Evolutionary conservation across 2,888 invertebrate species (phyloP).

Genomic region (Xestia c-nigrum): DNA sequence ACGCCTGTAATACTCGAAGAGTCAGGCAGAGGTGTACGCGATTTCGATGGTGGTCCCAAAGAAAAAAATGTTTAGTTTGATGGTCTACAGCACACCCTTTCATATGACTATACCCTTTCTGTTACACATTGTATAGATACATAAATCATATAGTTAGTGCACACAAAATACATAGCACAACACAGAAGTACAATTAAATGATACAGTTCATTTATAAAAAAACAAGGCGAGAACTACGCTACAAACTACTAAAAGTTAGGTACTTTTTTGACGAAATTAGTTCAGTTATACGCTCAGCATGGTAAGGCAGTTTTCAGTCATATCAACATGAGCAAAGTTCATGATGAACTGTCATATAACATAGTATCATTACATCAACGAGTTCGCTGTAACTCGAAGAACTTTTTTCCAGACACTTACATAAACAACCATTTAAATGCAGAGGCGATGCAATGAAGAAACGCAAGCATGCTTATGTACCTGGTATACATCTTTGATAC

Average conservation of each 20-base stretch:
- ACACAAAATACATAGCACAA: no score
- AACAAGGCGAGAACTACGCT: background rate
- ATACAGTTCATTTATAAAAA: no score
- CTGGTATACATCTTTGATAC: slow-evolving; percentile 36
- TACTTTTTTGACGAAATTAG: background rate
- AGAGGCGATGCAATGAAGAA: slow-evolving; percentile 8
- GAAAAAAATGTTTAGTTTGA: no score
- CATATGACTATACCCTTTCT: no score
- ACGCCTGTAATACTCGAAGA: background rate
- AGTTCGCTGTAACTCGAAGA: background rate
- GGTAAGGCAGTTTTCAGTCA: background rate
- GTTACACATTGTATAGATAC: no score
- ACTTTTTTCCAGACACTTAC: background rate
- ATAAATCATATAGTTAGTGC: no score
- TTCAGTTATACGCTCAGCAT: background rate
- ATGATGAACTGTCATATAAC: background rate
- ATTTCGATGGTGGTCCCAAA: no score
- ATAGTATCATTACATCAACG: background rate
- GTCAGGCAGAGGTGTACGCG: background rate
- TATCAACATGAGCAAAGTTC: background rate
- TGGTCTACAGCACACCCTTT: no score
- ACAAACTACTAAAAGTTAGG: no score
- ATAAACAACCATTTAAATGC: background rate
- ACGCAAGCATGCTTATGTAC: slow-evolving; percentile 28
- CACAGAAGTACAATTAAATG: no score